A percentile compares a stretch with the other conserved stretches of the same genome.
phyloP scores from a whole-genome alignment of 2,797 vertebrate species.

The Malurus splendens region DNA sequence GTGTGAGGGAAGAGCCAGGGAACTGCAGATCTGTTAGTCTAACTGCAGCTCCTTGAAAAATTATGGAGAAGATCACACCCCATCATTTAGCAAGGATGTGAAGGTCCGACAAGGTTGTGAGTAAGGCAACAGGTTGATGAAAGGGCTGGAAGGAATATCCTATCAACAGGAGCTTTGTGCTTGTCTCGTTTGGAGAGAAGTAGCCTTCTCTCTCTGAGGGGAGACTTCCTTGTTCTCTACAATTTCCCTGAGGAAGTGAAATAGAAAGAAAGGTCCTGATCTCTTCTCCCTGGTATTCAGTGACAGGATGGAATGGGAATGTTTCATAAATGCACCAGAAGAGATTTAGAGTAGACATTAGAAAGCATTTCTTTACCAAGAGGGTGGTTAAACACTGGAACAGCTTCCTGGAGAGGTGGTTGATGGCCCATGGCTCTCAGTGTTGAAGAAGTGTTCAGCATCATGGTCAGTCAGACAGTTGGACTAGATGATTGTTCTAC shows the following conservation, averaged over 20 bases:
- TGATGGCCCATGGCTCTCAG: background rate
- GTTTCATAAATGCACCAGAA: background rate
- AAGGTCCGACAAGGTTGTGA: background rate
- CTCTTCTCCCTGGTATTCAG: background rate
- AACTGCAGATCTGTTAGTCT: background rate
- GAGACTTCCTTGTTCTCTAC: background rate
- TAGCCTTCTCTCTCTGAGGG: too few relatives aligned
- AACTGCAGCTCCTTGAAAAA: background rate
- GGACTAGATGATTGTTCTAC: background rate
- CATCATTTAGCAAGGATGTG: background rate
- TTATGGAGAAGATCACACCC: background rate
- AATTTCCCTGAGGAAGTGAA: background rate
- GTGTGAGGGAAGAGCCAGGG: fast-evolving
- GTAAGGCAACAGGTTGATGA: background rate
- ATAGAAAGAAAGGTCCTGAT: background rate
- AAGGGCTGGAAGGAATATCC: background rate
- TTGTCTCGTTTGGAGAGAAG: background rate
- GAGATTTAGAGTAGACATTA: background rate
- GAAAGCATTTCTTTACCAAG: background rate
- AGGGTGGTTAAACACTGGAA: background rate
- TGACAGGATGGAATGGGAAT: background rate
- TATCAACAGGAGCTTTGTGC: background rate
- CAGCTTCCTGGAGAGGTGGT: background rate
- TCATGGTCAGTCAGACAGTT: background rate
- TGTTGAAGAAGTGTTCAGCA: background rate